Percentiles rank a stretch among this genome's conserved stretches.
Conservation (phyloP, 1,140 invertebrate species). For the Antheraea pernyi region DNA sequence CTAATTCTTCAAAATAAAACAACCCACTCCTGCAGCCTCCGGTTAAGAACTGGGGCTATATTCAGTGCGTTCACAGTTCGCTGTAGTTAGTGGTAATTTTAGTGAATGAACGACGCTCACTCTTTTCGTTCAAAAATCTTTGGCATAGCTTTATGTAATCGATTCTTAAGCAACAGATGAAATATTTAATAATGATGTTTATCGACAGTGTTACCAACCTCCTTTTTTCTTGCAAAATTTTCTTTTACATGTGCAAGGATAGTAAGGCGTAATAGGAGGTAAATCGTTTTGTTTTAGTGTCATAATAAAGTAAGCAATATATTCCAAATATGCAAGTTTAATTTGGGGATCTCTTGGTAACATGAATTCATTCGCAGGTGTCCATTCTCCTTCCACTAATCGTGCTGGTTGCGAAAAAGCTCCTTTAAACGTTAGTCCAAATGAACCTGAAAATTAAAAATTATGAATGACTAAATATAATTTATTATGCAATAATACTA, state of each 20-base stretch:
- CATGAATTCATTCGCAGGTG: conserved; percentile 57
- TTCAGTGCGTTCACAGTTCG: conserved; percentile 1
- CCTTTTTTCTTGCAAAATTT: conserved; percentile 28
- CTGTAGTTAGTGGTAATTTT: not conserved
- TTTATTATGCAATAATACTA: no score
- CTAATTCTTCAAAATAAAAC: conserved; percentile 30
- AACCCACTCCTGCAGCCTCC: conserved; percentile 20
- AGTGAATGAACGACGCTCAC: conserved; percentile 3
- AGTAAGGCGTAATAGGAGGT: conserved; percentile 36
- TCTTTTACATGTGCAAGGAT: conserved; percentile 33
- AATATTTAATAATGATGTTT: not conserved
- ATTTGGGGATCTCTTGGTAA: conserved; percentile 55
- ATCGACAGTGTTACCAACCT: conserved; percentile 14
- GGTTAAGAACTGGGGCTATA: conserved; percentile 5
- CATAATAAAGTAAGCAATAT: conserved; percentile 54
- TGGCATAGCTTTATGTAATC: not conserved
- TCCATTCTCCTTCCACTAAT: conserved; percentile 61
- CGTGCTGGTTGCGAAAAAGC: conserved; percentile 76
- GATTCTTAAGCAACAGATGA: not conserved
- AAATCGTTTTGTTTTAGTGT: conserved; percentile 43
- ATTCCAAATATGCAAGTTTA: conserved; percentile 50
- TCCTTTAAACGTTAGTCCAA: conserved; percentile 67
- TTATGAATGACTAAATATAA: not conserved
- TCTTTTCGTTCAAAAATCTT: conserved; percentile 6
- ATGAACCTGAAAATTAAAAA: conserved; percentile 55